Percentiles rank a stretch among this genome's conserved stretches.
phyloP scores from a whole-genome alignment of 2,113 vertebrate genomes.

The Recurvirostra avosetta region DNA sequence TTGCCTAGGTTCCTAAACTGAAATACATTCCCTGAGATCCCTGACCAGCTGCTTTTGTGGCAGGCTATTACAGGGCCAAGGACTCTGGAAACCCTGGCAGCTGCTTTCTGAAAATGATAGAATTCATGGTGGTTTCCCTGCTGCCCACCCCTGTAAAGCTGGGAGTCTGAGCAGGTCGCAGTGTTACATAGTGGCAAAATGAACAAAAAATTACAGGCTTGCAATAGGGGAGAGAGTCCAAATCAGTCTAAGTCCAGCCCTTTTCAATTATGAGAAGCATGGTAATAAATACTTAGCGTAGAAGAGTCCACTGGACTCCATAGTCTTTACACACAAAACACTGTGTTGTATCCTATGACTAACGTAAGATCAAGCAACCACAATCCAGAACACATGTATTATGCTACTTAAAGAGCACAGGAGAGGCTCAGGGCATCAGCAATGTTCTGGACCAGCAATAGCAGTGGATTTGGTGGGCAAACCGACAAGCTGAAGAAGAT shows the following conservation, averaged over 20 bases:
- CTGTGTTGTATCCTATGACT: background rate
- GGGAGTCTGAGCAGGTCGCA: background rate
- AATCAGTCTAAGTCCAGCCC: background rate
- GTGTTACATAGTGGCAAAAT: background rate
- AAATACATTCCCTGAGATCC: background rate
- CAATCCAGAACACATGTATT: background rate
- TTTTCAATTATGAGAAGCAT: background rate
- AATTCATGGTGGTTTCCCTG: background rate
- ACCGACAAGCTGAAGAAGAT: background rate
- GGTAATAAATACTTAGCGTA: background rate
- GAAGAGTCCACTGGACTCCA: background rate
- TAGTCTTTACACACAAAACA: background rate
- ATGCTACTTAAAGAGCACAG: background rate
- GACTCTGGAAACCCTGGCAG: background rate
- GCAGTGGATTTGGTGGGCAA: background rate
- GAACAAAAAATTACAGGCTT: background rate
- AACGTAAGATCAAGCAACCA: background rate
- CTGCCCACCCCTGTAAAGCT: background rate
- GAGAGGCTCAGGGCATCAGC: background rate
- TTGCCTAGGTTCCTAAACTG: background rate
- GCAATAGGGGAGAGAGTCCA: background rate
- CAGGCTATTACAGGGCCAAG: background rate
- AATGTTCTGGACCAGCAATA: background rate
- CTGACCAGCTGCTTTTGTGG: constrained; percentile 18
- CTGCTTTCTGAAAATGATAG: background rate